These are phyloP conservation scores for Caracal caracal DNA, from an alignment of 2,113 vertebrate species.

Conservation along the genomic window DNA sequence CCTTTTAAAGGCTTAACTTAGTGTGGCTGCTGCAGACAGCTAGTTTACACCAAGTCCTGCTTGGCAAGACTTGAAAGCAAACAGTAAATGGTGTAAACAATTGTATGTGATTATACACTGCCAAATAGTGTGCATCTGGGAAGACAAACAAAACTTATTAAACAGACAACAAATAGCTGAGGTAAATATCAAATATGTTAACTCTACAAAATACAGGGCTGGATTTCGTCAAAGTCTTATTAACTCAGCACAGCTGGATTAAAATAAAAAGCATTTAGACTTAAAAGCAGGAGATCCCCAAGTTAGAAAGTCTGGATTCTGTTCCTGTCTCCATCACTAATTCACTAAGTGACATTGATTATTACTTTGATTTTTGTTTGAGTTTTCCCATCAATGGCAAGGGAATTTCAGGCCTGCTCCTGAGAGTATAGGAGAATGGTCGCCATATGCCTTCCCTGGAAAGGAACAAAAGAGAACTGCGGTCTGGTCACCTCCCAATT, in stretches of 20 bases:
- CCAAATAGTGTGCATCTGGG: conserved; percentile 77
- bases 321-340: conserved; percentile 77
- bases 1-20: conserved; percentile 80
- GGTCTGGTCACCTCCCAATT: not conserved
- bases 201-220: conserved; percentile 63
- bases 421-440: conserved; percentile 44
- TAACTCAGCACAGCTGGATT: conserved; percentile 72
- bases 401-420: conserved; percentile 53
- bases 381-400: conserved; percentile 70
- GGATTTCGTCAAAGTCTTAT: conserved; percentile 73
- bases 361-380: conserved; percentile 77
- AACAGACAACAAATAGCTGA: conserved; percentile 79
- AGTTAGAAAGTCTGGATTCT: conserved; percentile 76
- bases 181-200: conserved; percentile 77
- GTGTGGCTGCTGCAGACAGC: conserved; percentile 74
- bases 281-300: conserved; percentile 69
- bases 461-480: conserved; percentile 39
- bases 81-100: conserved; percentile 75
- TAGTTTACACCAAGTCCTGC: conserved; percentile 74
- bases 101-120: conserved; percentile 70
- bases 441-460: conserved; percentile 60
- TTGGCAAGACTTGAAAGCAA: conserved; percentile 79
- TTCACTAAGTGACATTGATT: conserved; percentile 77
- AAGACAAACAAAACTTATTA: conserved; percentile 78
- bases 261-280: conserved; percentile 74